Evolutionary conservation across 2,888 invertebrate genomes (phyloP), one percentile per base, ranked within the genome.

Genomic region (Eupithecia inturbata): DNA sequence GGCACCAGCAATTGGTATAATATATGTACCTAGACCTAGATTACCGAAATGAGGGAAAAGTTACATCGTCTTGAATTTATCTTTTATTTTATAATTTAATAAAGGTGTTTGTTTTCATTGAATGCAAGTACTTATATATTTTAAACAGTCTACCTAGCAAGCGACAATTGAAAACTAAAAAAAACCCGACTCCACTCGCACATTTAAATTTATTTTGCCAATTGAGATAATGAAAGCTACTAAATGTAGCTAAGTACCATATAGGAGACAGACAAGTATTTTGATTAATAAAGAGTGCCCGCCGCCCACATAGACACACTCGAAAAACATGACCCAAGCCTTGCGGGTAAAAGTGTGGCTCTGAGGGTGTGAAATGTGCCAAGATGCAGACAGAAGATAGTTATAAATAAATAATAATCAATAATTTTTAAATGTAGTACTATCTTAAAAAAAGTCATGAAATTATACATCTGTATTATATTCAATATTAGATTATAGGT

Each of bases 1-100:
- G 57, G 26, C 57, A 26, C 57, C 12, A 22, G 12, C 26, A n/a
- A n/a, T n/a, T n/a, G n/a, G n/a, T 57, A 22, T 53, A 22, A 57
- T n/a, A 45, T n/a, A 45, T 41, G 16, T 41, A 49, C 60, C 33
- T 71, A 26, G 68, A 69, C 22, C 68, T 53, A 53, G 49, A 53
- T 53, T 10, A 49, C 10, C 31, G 12, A 67, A 67, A 28, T 28
- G 28, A 45, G 67, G 33, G 39, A 22, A 22, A 66, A 26, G 16
- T 66, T 66, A 66, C 66, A 66, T 66, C 66, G 41, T 22, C 39
- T 39, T 66, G 26, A 1, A 19, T 31, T 57, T 9, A 9, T 4
- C 36, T 10, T 1, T 1, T 36, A 9, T 1, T 36, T 41, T 4
- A 41, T 26, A 26, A 57, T 26, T 53, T 53, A 22, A 22, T n/a